phyloP scores from a whole-genome alignment of 2,888 invertebrate species.

The Troides aeacus region DNA sequence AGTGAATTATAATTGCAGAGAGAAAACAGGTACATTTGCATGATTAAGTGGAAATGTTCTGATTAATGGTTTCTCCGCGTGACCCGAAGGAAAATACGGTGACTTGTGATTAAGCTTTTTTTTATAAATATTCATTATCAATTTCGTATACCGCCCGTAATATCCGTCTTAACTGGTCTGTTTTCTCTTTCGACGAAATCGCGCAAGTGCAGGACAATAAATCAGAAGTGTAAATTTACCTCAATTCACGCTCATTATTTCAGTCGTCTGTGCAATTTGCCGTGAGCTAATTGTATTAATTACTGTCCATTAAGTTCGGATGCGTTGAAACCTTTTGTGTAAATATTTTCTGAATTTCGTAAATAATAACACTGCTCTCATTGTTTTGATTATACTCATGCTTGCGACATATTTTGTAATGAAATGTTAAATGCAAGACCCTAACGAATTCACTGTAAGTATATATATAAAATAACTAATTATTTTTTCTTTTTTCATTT shows the following conservation, averaged over 20 bases:
- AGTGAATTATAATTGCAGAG: slow-evolving; percentile 54
- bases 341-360: slow-evolving; percentile 50
- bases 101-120: slow-evolving; percentile 63
- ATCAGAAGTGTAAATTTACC: slow-evolving; percentile 79
- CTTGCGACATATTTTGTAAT: slow-evolving; percentile 8
- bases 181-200: slow-evolving; percentile 79
- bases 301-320: slow-evolving; percentile 73
- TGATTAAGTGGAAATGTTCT: slow-evolving; percentile 72
- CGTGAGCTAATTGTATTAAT: slow-evolving; percentile 78
- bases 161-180: slow-evolving; percentile 72
- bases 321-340: slow-evolving; percentile 59
- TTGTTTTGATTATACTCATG: slow-evolving; percentile 3
- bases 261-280: slow-evolving; percentile 76
- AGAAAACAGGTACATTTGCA: slow-evolving; percentile 58
- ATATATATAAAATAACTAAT: neutral
- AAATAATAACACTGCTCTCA: slow-evolving; percentile 43
- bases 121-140: slow-evolving; percentile 79
- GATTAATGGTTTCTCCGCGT: slow-evolving; percentile 68
- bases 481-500: neutral
- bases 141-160: slow-evolving; percentile 73
- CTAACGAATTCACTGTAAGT: neutral
- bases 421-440: slow-evolving; percentile 11
- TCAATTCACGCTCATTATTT: slow-evolving; percentile 78
- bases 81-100: slow-evolving; percentile 64
- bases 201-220: slow-evolving; percentile 76